Evolutionary conservation across 2,888 invertebrate species (phyloP), one percentile per base, ranked within the genome.

Genomic region (Encarsia formosa): DNA sequence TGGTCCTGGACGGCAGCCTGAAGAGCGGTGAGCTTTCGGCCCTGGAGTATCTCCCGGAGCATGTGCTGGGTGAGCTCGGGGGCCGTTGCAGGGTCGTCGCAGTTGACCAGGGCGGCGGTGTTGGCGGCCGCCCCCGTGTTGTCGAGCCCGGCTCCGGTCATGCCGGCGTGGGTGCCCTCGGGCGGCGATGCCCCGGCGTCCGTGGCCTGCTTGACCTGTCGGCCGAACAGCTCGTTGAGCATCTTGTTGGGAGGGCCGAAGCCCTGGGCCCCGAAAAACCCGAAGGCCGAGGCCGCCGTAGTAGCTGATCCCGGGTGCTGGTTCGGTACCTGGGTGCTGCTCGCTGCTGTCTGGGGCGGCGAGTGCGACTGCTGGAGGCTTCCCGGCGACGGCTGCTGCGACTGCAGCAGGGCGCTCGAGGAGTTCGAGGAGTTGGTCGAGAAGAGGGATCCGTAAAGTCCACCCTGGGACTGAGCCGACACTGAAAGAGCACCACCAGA

Each of bases 41-140:
- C 90, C 74, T 93, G 93, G 55, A 94, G 81, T 67, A 94, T 93
- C 74, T 91, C 91, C 55, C 93, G 83, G 64, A 94, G 80, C 83
- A 93, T 90, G 75, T 91, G 88, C 76, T 91, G 89, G 57, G 88
- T 87, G 64, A 79, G 77, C 56, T 79, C 79, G 37, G 71, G 71
- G 39, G 77, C 76, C 58, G 78, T 76, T 52, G 79, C 77, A 56
- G 79, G 78, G 59, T 74, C 73, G 59, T 71, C 73, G 63, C 78
- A 71, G 62, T 82, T 82, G 64, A 83, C 82, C 63, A 80, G 74
- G 66, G 76, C 69, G 61, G 79, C 80, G 43, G 69, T 65, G 60
- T 72, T 71, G 45, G 64, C 63, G 57, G 64, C 32, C 20, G 13
- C 20, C n/a, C 18, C 24, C 5, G 50, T 67, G 60, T 69, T 69